Percentiles rank a stretch among this genome's conserved stretches.
These are phyloP conservation scores for Rhinolophus sinicus DNA, from an alignment of 2,113 vertebrate genomes.

Conservation along the genomic window DNA sequence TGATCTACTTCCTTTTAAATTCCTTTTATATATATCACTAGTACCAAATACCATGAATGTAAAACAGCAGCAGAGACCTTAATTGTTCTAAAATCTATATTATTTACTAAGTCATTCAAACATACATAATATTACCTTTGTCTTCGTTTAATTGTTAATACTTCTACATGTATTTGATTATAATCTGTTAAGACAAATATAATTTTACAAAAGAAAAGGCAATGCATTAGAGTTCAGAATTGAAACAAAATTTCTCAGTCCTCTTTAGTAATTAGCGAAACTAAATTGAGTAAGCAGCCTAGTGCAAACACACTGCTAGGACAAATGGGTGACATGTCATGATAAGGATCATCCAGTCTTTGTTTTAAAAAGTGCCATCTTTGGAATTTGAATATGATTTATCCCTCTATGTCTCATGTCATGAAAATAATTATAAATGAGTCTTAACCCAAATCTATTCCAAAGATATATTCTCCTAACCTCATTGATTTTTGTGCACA, in stretches of 20 bases:
- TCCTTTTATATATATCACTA: neutral
- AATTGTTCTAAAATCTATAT: neutral
- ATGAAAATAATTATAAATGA: neutral
- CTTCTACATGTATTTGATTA: neutral
- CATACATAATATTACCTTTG: neutral
- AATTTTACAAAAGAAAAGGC: neutral
- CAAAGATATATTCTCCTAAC: neutral
- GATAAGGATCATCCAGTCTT: neutral
- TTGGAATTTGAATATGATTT: neutral
- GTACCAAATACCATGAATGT: neutral
- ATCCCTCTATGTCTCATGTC: neutral
- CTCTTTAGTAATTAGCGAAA: neutral
- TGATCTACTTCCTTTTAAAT: neutral
- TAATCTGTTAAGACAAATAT: neutral
- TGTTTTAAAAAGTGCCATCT: neutral
- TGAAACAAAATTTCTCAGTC: slow-evolving; percentile 1
- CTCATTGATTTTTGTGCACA: neutral
- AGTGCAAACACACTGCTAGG: neutral
- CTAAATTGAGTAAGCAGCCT: neutral
- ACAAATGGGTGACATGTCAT: neutral
- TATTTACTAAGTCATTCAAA: neutral
- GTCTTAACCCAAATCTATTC: neutral
- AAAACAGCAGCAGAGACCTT: neutral
- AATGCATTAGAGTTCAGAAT: neutral
- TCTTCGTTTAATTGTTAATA: neutral